phyloP scores from a whole-genome alignment of 2,888 invertebrate genomes.

The Ctena decussata region DNA sequence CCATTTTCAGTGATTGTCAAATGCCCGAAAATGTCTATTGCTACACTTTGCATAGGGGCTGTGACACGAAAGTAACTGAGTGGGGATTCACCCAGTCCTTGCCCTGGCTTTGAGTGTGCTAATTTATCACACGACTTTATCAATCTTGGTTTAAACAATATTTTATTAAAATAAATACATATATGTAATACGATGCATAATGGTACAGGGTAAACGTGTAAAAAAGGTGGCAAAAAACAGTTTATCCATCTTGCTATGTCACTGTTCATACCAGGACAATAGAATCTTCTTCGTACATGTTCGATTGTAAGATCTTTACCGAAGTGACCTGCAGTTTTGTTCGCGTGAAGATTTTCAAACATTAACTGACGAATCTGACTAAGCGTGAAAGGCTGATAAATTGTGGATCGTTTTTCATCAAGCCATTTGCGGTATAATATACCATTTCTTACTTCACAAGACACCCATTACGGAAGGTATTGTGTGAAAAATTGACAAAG shows the following conservation, averaged over 20 bases:
- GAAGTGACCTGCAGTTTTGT: conserved; percentile 50
- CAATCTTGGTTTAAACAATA: conserved; percentile 65
- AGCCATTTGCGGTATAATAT: background rate
- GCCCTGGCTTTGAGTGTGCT: conserved; percentile 52
- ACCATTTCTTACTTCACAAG: background rate
- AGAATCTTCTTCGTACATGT: conserved; percentile 45
- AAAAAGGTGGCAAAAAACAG: conserved; percentile 46
- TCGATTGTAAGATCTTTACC: conserved; percentile 59
- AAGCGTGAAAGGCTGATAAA: background rate
- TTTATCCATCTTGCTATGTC: conserved; percentile 54
- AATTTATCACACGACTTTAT: conserved; percentile 46
- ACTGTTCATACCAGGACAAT: conserved; percentile 54
- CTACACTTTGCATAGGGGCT: background rate
- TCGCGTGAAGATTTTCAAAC: background rate
- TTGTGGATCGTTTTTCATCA: background rate
- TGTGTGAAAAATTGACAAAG: too few species aligned
- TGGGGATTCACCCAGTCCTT: conserved; percentile 37
- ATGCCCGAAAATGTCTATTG: background rate
- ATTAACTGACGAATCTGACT: background rate
- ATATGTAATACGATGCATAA: too few species aligned
- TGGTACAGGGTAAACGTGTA: conserved; percentile 34
- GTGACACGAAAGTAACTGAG: background rate
- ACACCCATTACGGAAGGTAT: too few species aligned
- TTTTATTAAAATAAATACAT: too few species aligned
- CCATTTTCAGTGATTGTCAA: conserved; percentile 22